Conservation (phyloP, 92 coral and sea anemone genomes). For the Palythoa grandis region DNA sequence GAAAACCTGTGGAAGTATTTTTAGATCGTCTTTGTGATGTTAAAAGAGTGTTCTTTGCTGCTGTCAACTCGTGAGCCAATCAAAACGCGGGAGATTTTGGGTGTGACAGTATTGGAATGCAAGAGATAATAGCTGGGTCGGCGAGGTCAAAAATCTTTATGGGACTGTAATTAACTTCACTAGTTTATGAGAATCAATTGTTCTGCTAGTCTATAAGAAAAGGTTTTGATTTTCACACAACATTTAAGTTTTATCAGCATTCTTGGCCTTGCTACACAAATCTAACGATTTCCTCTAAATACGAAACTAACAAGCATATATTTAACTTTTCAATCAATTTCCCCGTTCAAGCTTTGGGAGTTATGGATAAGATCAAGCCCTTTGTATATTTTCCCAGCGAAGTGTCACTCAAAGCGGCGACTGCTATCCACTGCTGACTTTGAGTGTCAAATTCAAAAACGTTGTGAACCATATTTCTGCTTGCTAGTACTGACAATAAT, state of each 20-base stretch:
- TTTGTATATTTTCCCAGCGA: not conserved
- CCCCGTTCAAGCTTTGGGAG: not conserved
- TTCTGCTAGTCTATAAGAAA: not conserved
- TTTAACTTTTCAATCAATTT: not conserved
- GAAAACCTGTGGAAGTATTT: constrained; percentile 22
- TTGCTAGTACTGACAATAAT: not conserved
- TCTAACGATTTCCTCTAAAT: not conserved
- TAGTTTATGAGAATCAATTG: not conserved
- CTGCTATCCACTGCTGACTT: not conserved
- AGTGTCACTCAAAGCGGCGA: not conserved
- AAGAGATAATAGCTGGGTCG: constrained; percentile 15
- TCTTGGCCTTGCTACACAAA: not conserved
- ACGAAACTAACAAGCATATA: not conserved
- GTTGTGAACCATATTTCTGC: not conserved
- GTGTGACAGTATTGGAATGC: constrained; percentile 39
- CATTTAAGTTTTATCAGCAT: not conserved
- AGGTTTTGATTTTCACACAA: not conserved
- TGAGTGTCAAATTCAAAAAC: not conserved
- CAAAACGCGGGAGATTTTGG: not conserved
- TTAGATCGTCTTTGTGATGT: constrained; percentile 28
- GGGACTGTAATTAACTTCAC: not conserved
- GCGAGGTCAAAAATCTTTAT: constrained; percentile 11
- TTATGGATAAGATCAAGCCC: not conserved
- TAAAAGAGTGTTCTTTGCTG: constrained; percentile 23
- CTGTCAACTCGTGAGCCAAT: constrained; percentile 22